Evolutionary conservation across 2,797 vertebrate genomes (phyloP), one percentile per base, ranked within the genome.

Genomic region (Garrulus glandarius): DNA sequence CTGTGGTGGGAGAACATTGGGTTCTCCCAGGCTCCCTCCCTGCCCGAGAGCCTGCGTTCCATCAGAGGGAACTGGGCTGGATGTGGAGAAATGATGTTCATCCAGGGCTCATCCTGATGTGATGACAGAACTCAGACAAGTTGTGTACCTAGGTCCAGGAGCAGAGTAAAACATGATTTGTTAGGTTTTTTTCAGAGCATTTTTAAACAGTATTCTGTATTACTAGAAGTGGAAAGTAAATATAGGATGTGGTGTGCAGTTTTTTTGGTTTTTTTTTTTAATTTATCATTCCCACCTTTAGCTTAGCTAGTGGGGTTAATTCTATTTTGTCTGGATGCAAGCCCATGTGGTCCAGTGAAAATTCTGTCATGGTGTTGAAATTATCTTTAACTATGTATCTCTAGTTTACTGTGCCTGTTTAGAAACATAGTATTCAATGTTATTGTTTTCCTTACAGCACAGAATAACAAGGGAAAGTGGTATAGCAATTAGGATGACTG

Each of bases 11-110:
- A 30, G 34, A 37, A 10, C 34, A 17, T 7, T 22, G 39, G 47
- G 24, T 11, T 77, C 55, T 52, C 16, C 55, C 39, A 52, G 39
- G n/a, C 23, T 68, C n/a, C 30, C 22, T 71, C 43, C 57, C 27
- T 59, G 16, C 34, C 60, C 0, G 0, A 2, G 8, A 71, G 14
- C 18, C 60, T 27, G 8, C 0, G 0, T 47, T 60, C 32, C 53
- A 74, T 17, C 2, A 2, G 24, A 61, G 47, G 32, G 74, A 68
- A 2, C 29, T 2, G 3, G 57, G 13, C 18, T n/a, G 41, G 41
- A 7, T 41, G 41, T 44, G 55, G 61, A 85, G 52, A 53, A 69
- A 37, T 4, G 0, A 39, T 0, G 0, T 8, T 1, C 3, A 1
- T 27, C 39, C 46, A 52, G n/a, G 15, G 43, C 64, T 82, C 53